Percentiles rank a stretch among this genome's conserved stretches.
These are phyloP conservation scores for Dendropsophus ebraccatus DNA, from an alignment of 2,113 vertebrate genomes.

Conservation along the genomic window DNA sequence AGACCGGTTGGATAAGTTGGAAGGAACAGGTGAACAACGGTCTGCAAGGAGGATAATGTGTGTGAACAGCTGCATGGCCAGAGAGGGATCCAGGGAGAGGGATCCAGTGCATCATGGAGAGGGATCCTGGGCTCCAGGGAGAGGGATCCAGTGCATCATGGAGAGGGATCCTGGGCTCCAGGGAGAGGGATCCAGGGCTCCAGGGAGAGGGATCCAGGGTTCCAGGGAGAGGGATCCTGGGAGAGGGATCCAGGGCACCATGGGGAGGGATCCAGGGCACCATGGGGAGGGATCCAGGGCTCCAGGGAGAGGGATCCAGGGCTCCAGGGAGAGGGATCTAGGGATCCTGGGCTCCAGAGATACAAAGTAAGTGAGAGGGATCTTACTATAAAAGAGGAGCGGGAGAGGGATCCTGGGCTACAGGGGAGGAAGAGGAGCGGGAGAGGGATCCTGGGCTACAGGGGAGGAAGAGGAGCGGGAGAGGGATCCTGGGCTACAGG, in stretches of 20 bases:
- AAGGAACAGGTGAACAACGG: conserved; percentile 52
- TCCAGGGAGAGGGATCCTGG: background rate
- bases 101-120: background rate
- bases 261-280: conserved; percentile 19
- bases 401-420: conserved; percentile 8
- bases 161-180: conserved; percentile 27
- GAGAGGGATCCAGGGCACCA: conserved; percentile 6
- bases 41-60: conserved; percentile 8
- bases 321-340: too few species aligned
- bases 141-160: background rate
- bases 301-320: conserved; percentile 4
- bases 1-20: conserved; percentile 45
- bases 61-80: background rate
- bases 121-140: conserved; percentile 9
- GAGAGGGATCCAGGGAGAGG: background rate
- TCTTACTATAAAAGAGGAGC: background rate
- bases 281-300: background rate
- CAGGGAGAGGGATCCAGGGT: conserved; percentile 18
- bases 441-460: conserved; percentile 30
- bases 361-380: too few species aligned
- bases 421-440: too few species aligned
- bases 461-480: too few species aligned
- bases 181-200: background rate
- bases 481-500: too few species aligned
- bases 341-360: too few species aligned